phyloP scores from a whole-genome alignment of 2,797 vertebrate species.

The Melanotaenia parkinsoni region DNA sequence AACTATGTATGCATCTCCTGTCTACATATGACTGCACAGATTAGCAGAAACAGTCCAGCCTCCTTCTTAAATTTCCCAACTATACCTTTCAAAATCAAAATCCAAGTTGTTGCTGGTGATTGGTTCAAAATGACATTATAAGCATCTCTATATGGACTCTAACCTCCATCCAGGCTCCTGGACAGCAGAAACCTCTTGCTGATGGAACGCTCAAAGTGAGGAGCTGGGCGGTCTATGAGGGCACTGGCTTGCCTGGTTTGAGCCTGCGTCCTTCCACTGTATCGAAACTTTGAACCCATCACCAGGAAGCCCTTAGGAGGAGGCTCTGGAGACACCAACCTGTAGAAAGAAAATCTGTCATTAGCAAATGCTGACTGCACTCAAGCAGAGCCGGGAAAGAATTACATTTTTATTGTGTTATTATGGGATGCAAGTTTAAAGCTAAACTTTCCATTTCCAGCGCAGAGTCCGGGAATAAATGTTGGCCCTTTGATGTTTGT shows the following conservation, averaged over 20 bases:
- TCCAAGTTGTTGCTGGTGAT: neutral
- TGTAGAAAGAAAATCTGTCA: slow-evolving; percentile 49
- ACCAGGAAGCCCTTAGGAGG: slow-evolving; percentile 97
- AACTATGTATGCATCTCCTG: too few relatives aligned
- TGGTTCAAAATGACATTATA: neutral
- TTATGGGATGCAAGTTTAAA: neutral
- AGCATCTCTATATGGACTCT: slow-evolving; percentile 34
- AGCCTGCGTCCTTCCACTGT: slow-evolving; percentile 96
- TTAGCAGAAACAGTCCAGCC: too few relatives aligned
- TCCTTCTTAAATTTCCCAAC: too few relatives aligned
- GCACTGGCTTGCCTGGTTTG: slow-evolving; percentile 96
- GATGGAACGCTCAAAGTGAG: slow-evolving; percentile 94
- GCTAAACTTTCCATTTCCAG: neutral
- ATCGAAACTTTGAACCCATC: slow-evolving; percentile 99
- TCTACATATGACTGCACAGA: too few relatives aligned
- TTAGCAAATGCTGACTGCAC: neutral
- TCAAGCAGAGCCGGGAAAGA: neutral
- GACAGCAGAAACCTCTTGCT: slow-evolving; percentile 98
- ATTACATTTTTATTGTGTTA: too few relatives aligned
- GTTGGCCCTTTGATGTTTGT: too few relatives aligned
- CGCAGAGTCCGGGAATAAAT: too few relatives aligned
- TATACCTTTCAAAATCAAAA: neutral
- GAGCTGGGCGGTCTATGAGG: slow-evolving; percentile 94
- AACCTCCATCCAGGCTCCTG: slow-evolving; percentile 96
- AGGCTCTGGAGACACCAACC: slow-evolving; percentile 95